Percentiles rank a stretch among this genome's conserved stretches.
These are phyloP conservation scores for Scaptomyza flava DNA, from an alignment of 2,888 invertebrate genomes.

Conservation along the genomic window DNA sequence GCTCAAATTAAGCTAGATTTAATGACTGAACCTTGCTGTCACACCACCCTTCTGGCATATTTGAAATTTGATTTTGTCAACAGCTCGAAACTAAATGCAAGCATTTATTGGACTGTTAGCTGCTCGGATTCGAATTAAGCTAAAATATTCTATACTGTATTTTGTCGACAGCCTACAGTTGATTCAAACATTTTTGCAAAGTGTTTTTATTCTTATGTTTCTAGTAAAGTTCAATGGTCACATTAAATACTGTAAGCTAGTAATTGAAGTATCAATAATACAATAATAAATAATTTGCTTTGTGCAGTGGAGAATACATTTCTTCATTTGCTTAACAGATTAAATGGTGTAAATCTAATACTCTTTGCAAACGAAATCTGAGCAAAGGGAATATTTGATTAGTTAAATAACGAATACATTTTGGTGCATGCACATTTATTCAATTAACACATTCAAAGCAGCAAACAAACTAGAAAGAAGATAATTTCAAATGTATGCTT, in stretches of 20 bases:
- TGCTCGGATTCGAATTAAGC: neutral
- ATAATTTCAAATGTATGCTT: conserved; percentile 18
- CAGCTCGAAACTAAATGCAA: too few species aligned
- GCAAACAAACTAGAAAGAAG: neutral
- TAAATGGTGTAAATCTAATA: neutral
- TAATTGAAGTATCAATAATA: neutral
- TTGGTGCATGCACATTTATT: neutral
- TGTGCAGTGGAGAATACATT: neutral
- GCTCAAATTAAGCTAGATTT: neutral
- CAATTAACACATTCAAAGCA: conserved; percentile 6
- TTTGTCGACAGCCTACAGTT: too few species aligned
- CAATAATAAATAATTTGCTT: neutral
- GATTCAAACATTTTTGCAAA: neutral
- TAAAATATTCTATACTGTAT: neutral
- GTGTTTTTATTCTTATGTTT: neutral
- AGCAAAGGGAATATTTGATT: neutral
- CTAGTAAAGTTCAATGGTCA: neutral
- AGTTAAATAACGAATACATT: neutral
- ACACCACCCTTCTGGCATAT: neutral
- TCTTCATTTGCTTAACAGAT: neutral
- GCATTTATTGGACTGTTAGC: neutral
- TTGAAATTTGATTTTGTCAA: neutral
- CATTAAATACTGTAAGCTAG: neutral
- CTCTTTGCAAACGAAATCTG: neutral
- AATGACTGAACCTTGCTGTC: too few species aligned